Evolutionary conservation across 2,888 invertebrate genomes (phyloP), one percentile per base, ranked within the genome.

Genomic region (Tortricodes alternella): DNA sequence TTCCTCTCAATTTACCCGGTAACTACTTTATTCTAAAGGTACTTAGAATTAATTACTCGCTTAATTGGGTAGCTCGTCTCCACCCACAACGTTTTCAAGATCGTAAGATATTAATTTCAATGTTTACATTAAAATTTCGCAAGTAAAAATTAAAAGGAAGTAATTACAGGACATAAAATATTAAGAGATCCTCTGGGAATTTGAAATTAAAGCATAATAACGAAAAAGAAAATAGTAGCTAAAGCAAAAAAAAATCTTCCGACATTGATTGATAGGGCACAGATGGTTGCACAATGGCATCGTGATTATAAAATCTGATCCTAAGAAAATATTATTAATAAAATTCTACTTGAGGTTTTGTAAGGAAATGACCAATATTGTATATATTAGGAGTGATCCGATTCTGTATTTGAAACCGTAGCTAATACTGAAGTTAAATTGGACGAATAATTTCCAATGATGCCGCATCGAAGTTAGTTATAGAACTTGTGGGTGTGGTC

Each of bases 231-330:
- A 53, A 57, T 56, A 34, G 55, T 46, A 62, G 46, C 57, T 39
- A 44, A 39, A 23, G 43, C 56, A 39, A 53, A 60, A 58, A 61
- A 51, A 51, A 55, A 55, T 56, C 19, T 41, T 46, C 59, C 57
- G 74, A 78, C 76, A 75, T 74, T 85, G 85, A 85, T 83, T 74
- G 83, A 83, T 80, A 71, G 74, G 69, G 65, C 66, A 71, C 80
- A 81, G 80, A 73, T 78, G 81, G 80, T 80, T 82, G 80, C 79
- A 85, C 84, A 87, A 86, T 80, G 63, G 76, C 68, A 67, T 73
- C 73, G 68, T 77, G 70, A 78, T 76, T 76, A 73, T 70, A 72
- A 73, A 66, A 75, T 68, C 62, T 63, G 66, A 69, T 81, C 84
- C 83, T 83, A 84, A 79, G 74, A 85, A 81, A 83, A 85, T 73